A percentile compares a stretch with the other conserved stretches of the same genome.
Conservation (phyloP, 2,888 invertebrate genomes). For the Nephrotoma appendiculata region DNA sequence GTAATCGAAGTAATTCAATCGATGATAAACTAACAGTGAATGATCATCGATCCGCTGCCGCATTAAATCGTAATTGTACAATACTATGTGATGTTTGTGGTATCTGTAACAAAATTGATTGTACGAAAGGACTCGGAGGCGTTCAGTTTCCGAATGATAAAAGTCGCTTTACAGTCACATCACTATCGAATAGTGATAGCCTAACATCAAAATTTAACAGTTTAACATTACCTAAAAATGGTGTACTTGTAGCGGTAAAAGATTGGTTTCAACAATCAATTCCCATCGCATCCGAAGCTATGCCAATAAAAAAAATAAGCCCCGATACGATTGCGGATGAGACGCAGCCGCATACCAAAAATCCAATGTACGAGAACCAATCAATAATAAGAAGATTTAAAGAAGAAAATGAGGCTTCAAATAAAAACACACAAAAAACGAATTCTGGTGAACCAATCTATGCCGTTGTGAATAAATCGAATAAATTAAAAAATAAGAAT, state of each 20-base stretch:
- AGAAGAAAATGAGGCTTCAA: constrained; percentile 8
- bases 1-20: background rate
- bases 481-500: constrained; percentile 31
- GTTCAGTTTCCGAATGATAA: constrained; percentile 34
- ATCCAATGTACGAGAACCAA: constrained; percentile 23
- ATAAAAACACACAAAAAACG: background rate
- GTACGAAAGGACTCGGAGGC: constrained; percentile 34
- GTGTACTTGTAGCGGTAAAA: constrained; percentile 47
- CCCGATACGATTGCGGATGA: background rate
- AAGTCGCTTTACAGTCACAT: constrained; percentile 31
- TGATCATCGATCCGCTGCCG: background rate
- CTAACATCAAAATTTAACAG: background rate
- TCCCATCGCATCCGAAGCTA: constrained; percentile 7
- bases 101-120: constrained; percentile 33
- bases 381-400: constrained; percentile 20
- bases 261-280: constrained; percentile 34
- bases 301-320: background rate
- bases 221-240: constrained; percentile 26
- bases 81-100: constrained; percentile 23
- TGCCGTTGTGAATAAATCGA: constrained; percentile 32
- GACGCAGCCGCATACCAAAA: background rate
- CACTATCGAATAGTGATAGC: constrained; percentile 20
- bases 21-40: background rate
- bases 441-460: constrained; percentile 23
- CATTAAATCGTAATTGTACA: constrained; percentile 1